Conservation (phyloP, 2,113 vertebrate species). For the Oncorhynchus tshawytscha region DNA sequence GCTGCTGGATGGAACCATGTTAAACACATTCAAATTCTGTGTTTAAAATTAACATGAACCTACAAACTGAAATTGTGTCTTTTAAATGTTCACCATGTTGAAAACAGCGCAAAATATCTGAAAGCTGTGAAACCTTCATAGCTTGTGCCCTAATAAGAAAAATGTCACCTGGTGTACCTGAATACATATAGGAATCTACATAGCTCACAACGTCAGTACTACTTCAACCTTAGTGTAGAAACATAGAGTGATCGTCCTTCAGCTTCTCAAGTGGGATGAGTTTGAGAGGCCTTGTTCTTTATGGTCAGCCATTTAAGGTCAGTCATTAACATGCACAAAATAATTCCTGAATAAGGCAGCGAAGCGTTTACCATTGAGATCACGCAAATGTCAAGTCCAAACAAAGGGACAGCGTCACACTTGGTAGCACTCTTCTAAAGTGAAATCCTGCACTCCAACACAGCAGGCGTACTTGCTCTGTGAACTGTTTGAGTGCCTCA, state of each 20-base stretch:
- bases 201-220: neutral
- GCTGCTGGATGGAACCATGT: neutral
- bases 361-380: neutral
- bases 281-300: neutral
- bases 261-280: neutral
- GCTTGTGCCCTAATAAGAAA: no score
- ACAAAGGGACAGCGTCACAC: neutral
- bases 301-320: neutral
- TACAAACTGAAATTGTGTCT: no score
- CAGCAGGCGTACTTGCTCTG: neutral
- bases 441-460: neutral
- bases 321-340: neutral
- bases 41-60: no score
- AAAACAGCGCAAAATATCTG: no score
- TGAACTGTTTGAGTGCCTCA: neutral
- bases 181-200: no score
- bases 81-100: no score
- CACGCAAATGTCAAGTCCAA: neutral
- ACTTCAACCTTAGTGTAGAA: neutral
- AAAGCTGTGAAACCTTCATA: no score
- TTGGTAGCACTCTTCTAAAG: neutral
- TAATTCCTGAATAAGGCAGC: neutral
- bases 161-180: no score
- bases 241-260: neutral
- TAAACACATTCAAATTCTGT: neutral